Evolutionary conservation across 2,888 invertebrate species (phyloP).

Genomic region (Acanthopleura granulata): DNA sequence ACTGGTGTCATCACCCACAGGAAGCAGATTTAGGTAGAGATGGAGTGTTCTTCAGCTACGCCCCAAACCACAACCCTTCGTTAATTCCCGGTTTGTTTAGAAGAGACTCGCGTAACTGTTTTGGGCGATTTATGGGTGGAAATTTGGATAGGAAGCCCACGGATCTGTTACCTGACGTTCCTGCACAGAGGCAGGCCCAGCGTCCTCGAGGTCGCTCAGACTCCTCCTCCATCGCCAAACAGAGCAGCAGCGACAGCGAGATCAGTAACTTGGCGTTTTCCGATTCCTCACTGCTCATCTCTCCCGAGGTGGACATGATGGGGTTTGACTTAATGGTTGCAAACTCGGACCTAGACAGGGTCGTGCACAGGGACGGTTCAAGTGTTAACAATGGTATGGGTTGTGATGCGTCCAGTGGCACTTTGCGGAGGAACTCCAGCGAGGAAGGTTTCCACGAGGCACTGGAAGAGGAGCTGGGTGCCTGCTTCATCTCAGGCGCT

Average conservation of each 20-base stretch:
- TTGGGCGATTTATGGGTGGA: background rate
- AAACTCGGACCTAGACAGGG: background rate
- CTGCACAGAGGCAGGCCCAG: background rate
- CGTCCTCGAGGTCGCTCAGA: background rate
- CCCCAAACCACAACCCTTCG: constrained; percentile 10
- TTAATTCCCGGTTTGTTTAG: constrained; percentile 1
- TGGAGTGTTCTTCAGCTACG: constrained; percentile 1
- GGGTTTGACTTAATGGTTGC: background rate
- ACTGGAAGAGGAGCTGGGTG: background rate
- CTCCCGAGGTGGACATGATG: constrained; percentile 9
- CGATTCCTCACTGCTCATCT: constrained; percentile 4
- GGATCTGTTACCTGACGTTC: background rate
- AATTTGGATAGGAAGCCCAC: background rate
- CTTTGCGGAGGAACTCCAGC: background rate
- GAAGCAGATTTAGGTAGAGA: background rate
- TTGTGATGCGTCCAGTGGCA: background rate
- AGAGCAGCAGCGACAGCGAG: constrained; percentile 20
- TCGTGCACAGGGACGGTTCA: background rate
- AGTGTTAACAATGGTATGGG: background rate
- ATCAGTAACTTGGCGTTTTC: constrained; percentile 12
- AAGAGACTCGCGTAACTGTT: background rate
- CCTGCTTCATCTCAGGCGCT: background rate
- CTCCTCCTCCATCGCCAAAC: constrained; percentile 16
- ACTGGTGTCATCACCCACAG: background rate
- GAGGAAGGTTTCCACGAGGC: constrained; percentile 6